These are phyloP conservation scores for Chaetodon auriga DNA, from an alignment of 2,113 vertebrate species.

Conservation along the genomic window DNA sequence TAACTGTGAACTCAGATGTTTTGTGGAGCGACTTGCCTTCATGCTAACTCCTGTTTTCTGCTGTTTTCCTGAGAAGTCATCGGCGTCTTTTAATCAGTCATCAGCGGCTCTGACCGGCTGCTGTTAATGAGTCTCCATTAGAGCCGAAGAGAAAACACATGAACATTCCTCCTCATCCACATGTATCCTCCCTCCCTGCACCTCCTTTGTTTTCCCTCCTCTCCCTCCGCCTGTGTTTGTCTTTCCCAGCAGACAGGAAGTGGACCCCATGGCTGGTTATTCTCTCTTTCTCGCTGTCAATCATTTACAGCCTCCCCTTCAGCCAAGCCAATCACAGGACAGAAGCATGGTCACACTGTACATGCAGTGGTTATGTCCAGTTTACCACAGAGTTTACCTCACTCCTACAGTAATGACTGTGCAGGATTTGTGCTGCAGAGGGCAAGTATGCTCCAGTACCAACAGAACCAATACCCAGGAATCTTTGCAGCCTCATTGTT, in stretches of 20 bases:
- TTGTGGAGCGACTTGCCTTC: too few species aligned
- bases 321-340: conserved; percentile 22
- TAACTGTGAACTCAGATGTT: too few species aligned
- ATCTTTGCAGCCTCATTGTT: too few species aligned
- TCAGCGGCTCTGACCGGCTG: background rate
- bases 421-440: too few species aligned
- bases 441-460: too few species aligned
- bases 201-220: conserved; percentile 29
- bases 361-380: background rate
- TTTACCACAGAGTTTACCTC: too few species aligned
- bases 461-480: too few species aligned
- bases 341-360: background rate
- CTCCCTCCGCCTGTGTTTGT: conserved; percentile 60
- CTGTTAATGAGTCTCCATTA: conserved; percentile 61
- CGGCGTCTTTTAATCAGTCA: background rate
- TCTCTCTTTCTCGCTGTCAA: conserved; percentile 33
- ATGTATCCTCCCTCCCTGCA: conserved; percentile 12
- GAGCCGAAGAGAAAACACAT: conserved; percentile 47
- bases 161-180: conserved; percentile 16
- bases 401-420: background rate
- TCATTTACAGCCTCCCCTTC: conserved; percentile 38
- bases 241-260: conserved; percentile 74
- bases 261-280: conserved; percentile 8
- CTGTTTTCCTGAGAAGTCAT: background rate
- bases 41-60: too few species aligned